These are phyloP conservation scores for Melanophora roralis DNA, from an alignment of 2,888 invertebrate genomes.

Conservation along the genomic window DNA sequence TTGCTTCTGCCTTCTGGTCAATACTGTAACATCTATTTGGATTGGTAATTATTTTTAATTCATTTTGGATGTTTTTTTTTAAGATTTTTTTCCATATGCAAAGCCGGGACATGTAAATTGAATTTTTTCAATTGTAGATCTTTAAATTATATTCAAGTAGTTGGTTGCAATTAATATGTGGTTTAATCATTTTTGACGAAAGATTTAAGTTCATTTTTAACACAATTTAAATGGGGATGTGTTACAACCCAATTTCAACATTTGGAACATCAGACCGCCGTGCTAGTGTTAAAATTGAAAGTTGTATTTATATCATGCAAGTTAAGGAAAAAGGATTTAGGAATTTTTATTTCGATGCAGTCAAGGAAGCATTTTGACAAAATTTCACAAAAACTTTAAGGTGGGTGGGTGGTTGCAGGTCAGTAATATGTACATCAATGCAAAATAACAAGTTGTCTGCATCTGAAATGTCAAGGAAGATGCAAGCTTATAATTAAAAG, in stretches of 20 bases:
- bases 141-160: slow-evolving; percentile 57
- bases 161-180: slow-evolving; percentile 53
- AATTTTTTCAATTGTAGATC: slow-evolving; percentile 52
- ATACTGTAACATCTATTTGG: slow-evolving; percentile 51
- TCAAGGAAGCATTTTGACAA: neutral
- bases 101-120: slow-evolving; percentile 61
- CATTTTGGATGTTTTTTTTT: slow-evolving; percentile 55
- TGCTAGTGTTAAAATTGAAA: neutral
- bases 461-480: slow-evolving; percentile 23
- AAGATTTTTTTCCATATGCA: slow-evolving; percentile 52
- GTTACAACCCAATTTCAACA: slow-evolving; percentile 57
- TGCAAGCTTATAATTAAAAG: slow-evolving; percentile 44
- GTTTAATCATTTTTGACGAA: slow-evolving; percentile 58
- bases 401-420: slow-evolving; percentile 10
- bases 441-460: slow-evolving; percentile 25
- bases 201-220: slow-evolving; percentile 58
- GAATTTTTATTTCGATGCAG: slow-evolving; percentile 18
- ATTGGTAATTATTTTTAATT: slow-evolving; percentile 45
- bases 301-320: slow-evolving; percentile 45
- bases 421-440: neutral
- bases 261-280: slow-evolving; percentile 61
- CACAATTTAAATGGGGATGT: slow-evolving; percentile 60
- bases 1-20: slow-evolving; percentile 49
- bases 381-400: neutral
- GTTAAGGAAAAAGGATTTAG: slow-evolving; percentile 29